Percentiles rank a stretch among this genome's conserved stretches.
Evolutionary conservation across 2,888 invertebrate species (phyloP).

Genomic region (Cantharis flavilabris): DNA sequence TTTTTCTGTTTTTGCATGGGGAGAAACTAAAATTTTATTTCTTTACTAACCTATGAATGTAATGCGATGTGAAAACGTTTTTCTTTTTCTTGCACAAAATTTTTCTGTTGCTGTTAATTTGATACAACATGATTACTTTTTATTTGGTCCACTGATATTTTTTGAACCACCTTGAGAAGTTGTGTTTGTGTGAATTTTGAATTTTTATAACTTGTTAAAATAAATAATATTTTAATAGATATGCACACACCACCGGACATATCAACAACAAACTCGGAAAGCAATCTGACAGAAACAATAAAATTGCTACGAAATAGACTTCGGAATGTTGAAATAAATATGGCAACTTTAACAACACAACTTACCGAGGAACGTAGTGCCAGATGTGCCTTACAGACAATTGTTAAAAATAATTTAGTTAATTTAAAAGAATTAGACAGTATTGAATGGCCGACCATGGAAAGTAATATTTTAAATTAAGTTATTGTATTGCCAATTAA

Average conservation of each 20-base stretch:
- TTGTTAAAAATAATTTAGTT: constrained; percentile 42
- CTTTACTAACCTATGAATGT: not conserved
- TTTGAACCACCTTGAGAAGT: not conserved
- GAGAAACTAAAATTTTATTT: not conserved
- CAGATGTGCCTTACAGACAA: constrained; percentile 48
- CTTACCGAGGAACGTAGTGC: constrained; percentile 52
- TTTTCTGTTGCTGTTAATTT: not conserved
- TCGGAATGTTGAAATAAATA: constrained; percentile 50
- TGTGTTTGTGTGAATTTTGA: not conserved
- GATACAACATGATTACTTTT: not conserved
- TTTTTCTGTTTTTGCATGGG: not conserved
- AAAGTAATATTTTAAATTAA: constrained; percentile 37
- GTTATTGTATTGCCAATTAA: not conserved
- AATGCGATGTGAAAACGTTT: not conserved
- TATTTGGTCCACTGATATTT: not conserved
- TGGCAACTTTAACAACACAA: constrained; percentile 48
- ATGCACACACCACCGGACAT: constrained; percentile 19
- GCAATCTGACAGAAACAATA: constrained; percentile 35
- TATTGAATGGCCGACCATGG: constrained; percentile 51
- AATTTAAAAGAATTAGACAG: constrained; percentile 48
- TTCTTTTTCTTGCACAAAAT: not conserved
- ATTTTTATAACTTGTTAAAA: not conserved
- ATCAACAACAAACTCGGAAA: constrained; percentile 23
- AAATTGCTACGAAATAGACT: constrained; percentile 39
- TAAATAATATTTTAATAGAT: constrained; percentile 21